Percentiles rank a stretch among this genome's conserved stretches.
phyloP scores from a whole-genome alignment of 2,888 invertebrate species.

The Miltochrista miniata region DNA sequence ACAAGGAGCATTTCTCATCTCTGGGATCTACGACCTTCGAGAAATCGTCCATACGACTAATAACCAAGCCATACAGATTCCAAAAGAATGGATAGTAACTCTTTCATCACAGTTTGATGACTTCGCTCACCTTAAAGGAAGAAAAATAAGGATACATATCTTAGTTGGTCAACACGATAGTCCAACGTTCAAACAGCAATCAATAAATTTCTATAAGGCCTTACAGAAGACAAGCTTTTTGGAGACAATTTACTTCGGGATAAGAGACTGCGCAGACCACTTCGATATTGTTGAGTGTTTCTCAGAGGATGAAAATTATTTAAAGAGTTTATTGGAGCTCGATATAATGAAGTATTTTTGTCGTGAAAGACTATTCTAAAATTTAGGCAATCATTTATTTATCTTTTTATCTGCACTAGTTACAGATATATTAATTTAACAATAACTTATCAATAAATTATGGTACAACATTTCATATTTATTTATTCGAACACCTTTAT shows the following conservation, averaged over 20 bases:
- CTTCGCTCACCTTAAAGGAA: conserved; percentile 64
- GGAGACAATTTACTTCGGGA: conserved; percentile 81
- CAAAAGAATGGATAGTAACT: conserved; percentile 74
- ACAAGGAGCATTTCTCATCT: conserved; percentile 87
- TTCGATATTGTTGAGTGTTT: conserved; percentile 90
- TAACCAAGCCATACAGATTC: conserved; percentile 87
- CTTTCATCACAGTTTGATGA: conserved; percentile 83
- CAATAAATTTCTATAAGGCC: conserved; percentile 81
- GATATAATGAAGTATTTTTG: conserved; percentile 72
- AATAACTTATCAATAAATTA: too few relatives aligned
- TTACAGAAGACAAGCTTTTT: conserved; percentile 77
- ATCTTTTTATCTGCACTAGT: too few relatives aligned
- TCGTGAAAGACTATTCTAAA: too few relatives aligned
- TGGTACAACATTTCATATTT: too few relatives aligned
- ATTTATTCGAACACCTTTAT: too few relatives aligned
- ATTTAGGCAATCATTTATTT: too few relatives aligned
- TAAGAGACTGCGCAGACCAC: conserved; percentile 87
- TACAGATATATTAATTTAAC: too few relatives aligned
- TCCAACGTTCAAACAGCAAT: conserved; percentile 87
- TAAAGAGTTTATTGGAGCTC: conserved; percentile 69
- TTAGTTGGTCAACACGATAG: conserved; percentile 87
- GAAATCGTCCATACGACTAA: conserved; percentile 87
- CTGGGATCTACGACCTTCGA: conserved; percentile 90
- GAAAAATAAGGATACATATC: conserved; percentile 70
- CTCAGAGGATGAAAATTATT: conserved; percentile 76